phyloP scores from a whole-genome alignment of 1,140 invertebrate species.

The Bombus confusus region DNA sequence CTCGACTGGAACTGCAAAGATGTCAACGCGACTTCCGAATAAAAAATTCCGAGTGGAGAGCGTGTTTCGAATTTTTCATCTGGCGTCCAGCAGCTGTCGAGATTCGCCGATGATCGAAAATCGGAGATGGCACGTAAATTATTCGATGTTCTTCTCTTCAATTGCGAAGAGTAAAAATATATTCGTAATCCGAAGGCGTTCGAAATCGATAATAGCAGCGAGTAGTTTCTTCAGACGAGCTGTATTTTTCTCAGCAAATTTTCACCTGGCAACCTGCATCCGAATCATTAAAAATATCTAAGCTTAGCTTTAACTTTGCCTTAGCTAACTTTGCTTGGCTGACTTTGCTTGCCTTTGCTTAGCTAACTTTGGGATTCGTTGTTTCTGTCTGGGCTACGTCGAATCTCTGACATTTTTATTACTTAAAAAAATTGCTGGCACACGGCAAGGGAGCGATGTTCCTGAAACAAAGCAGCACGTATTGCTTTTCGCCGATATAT shows the following conservation, averaged over 20 bases:
- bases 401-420: background rate
- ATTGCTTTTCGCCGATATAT: slow-evolving; percentile 24
- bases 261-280: too few relatives aligned
- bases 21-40: background rate
- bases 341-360: too few relatives aligned
- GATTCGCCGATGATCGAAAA: background rate
- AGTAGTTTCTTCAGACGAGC: background rate
- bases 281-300: background rate
- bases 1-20: background rate
- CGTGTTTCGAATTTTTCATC: background rate
- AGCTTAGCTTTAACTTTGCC: background rate
- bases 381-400: background rate
- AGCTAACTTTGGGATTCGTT: background rate
- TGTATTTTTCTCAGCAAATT: too few relatives aligned
- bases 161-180: background rate
- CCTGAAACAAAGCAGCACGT: background rate
- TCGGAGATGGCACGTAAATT: background rate
- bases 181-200: background rate
- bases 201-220: background rate
- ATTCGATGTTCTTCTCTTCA: background rate
- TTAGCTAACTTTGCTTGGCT: too few relatives aligned
- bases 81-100: background rate
- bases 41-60: background rate
- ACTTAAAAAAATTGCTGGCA: background rate
- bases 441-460: background rate